phyloP scores from a whole-genome alignment of 2,888 invertebrate genomes.

The Leucozona laternaria region DNA sequence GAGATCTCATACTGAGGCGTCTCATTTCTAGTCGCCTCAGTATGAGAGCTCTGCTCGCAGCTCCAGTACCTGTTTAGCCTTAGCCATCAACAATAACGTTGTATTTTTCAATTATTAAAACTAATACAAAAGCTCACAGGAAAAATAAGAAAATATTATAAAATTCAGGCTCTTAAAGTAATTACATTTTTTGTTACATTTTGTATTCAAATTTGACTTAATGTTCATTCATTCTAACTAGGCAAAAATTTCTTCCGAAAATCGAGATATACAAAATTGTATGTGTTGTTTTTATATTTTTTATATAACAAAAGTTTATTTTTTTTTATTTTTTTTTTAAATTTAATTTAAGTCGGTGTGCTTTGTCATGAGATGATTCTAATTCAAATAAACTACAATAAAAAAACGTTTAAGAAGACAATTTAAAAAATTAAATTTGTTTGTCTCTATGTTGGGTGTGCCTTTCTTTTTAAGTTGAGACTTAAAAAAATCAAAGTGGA shows the following conservation, averaged over 20 bases:
- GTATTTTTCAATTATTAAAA: too few species aligned
- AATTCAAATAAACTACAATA: not conserved
- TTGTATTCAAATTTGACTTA: too few species aligned
- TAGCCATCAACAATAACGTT: too few species aligned
- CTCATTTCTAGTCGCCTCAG: too few species aligned
- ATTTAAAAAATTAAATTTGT: not conserved
- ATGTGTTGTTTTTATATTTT: not conserved
- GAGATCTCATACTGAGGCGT: too few species aligned
- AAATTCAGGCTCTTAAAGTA: too few species aligned
- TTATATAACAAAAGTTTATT: not conserved
- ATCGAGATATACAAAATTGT: not conserved
- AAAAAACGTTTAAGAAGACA: not conserved
- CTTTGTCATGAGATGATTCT: not conserved
- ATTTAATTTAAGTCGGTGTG: not conserved
- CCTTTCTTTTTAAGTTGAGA: constrained; percentile 13
- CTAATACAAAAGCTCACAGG: too few species aligned
- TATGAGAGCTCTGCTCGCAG: too few species aligned
- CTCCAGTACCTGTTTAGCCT: too few species aligned
- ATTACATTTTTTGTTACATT: too few species aligned
- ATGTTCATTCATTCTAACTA: too few species aligned
- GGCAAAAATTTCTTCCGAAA: not conserved
- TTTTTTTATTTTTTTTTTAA: not conserved
- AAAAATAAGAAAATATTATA: too few species aligned
- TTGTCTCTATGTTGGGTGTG: not conserved
- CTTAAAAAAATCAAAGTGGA: constrained; percentile 17